A percentile compares a stretch with the other conserved stretches of the same genome.
phyloP scores from a whole-genome alignment of 2,888 invertebrate species.

The Heteromurus nitidus region DNA sequence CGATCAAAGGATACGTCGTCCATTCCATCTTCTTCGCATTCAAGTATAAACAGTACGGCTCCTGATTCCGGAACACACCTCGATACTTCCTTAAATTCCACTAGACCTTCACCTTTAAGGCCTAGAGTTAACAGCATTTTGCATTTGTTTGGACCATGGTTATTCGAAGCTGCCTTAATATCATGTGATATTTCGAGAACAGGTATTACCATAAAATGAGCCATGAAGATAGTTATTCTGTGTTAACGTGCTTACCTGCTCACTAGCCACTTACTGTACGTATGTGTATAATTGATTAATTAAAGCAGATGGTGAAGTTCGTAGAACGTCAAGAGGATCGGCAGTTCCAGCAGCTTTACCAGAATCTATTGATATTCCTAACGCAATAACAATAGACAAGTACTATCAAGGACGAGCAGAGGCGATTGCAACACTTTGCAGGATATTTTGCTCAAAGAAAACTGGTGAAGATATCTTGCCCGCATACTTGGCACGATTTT shows the following conservation, averaged over 20 bases:
- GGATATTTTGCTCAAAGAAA: conserved; percentile 96
- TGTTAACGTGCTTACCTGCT: too few species aligned
- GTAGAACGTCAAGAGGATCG: conserved; percentile 72
- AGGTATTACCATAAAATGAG: conserved; percentile 68
- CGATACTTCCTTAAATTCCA: conserved; percentile 31
- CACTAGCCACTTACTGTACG: not conserved
- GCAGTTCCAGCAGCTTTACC: conserved; percentile 80
- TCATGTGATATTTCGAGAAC: conserved; percentile 81
- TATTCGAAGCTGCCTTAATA: conserved; percentile 95
- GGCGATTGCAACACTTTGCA: conserved; percentile 94
- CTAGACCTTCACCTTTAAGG: conserved; percentile 75
- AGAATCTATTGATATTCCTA: conserved; percentile 82
- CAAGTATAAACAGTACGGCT: conserved; percentile 70
- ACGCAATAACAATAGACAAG: conserved; percentile 84
- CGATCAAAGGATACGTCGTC: conserved; percentile 78
- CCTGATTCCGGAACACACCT: conserved; percentile 59
- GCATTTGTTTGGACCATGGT: conserved; percentile 96
- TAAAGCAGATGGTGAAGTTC: conserved; percentile 68
- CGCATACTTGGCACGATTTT: conserved; percentile 93
- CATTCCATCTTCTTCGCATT: conserved; percentile 83
- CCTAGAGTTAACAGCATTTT: conserved; percentile 96
- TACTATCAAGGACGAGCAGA: conserved; percentile 88
- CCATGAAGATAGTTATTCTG: not conserved
- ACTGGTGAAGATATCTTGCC: conserved; percentile 95
- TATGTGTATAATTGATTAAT: not conserved